Evolutionary conservation across 2,797 vertebrate genomes (phyloP).

Genomic region (Liparis tanakae): DNA sequence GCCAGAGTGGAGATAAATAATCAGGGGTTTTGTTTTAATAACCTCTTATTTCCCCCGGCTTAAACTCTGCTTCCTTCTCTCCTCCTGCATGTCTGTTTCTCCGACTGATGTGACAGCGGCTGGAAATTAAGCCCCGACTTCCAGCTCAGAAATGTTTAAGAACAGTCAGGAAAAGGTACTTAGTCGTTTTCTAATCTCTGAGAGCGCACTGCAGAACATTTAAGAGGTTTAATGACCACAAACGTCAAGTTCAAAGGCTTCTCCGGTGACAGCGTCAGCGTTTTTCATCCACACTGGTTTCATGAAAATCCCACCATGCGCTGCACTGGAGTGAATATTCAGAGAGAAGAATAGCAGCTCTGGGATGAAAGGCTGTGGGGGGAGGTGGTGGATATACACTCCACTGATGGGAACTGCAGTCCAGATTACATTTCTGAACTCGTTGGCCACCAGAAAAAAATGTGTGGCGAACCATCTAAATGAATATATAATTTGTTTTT

Average conservation of each 20-base stretch:
- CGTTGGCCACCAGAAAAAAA: conserved; percentile 44
- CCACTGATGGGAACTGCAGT: conserved; percentile 37
- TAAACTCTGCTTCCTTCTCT: conserved; percentile 10
- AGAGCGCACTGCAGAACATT: conserved; percentile 66
- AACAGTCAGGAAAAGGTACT: conserved; percentile 61
- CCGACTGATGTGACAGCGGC: conserved; percentile 54
- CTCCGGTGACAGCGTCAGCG: conserved; percentile 31
- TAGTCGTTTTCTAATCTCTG: conserved; percentile 69
- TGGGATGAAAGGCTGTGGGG: conserved; percentile 13
- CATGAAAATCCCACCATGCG: conserved; percentile 23
- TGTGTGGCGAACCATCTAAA: conserved; percentile 53
- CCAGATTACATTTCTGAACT: conserved; percentile 60
- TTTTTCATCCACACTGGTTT: conserved; percentile 8
- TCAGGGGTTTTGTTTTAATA: conserved; percentile 23
- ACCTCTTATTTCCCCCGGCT: conserved; percentile 17
- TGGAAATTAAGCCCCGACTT: conserved; percentile 60
- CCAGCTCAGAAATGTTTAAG: conserved; percentile 56
- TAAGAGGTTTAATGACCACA: conserved; percentile 74
- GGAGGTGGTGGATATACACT: neutral
- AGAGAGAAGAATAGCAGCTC: conserved; percentile 40
- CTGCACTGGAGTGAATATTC: conserved; percentile 19
- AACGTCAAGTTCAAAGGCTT: conserved; percentile 62
- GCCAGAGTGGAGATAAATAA: conserved; percentile 1
- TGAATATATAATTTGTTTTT: conserved; percentile 63
- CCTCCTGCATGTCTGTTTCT: conserved; percentile 30